Conservation (phyloP, 1,140 invertebrate genomes). For the Thrips palmi region DNA sequence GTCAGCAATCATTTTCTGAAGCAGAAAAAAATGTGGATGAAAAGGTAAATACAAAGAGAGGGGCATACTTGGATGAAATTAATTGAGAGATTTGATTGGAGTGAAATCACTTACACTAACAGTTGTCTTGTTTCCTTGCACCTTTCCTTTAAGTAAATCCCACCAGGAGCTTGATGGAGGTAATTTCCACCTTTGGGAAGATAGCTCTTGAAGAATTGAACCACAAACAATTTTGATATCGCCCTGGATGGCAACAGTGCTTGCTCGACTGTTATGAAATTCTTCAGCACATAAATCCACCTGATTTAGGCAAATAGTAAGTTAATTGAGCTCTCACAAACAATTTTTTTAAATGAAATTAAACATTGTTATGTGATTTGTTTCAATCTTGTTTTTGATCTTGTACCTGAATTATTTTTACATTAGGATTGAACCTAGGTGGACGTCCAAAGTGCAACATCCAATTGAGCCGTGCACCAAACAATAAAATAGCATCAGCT, state of each 20-base stretch:
- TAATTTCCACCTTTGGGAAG: slow-evolving; percentile 21
- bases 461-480: slow-evolving; percentile 91
- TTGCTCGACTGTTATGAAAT: slow-evolving; percentile 68
- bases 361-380: neutral
- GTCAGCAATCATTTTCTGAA: slow-evolving; percentile 41
- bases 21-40: too few species aligned
- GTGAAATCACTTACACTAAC: slow-evolving; percentile 27
- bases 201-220: slow-evolving; percentile 31
- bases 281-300: slow-evolving; percentile 83
- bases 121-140: slow-evolving; percentile 30
- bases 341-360: slow-evolving; percentile 3
- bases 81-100: too few species aligned
- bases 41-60: too few species aligned
- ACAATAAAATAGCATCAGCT: slow-evolving; percentile 71
- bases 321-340: neutral
- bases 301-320: slow-evolving; percentile 30
- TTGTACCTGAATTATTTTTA: slow-evolving; percentile 74
- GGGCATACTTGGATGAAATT: too few species aligned
- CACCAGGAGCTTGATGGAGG: slow-evolving; percentile 37
- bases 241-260: slow-evolving; percentile 54
- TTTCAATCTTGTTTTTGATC: neutral
- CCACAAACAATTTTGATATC: slow-evolving; percentile 53
- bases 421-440: slow-evolving; percentile 63
- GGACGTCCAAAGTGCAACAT: slow-evolving; percentile 88
- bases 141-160: slow-evolving; percentile 30